Conservation (phyloP, 2,113 vertebrate genomes). For the Suricata suricatta region DNA sequence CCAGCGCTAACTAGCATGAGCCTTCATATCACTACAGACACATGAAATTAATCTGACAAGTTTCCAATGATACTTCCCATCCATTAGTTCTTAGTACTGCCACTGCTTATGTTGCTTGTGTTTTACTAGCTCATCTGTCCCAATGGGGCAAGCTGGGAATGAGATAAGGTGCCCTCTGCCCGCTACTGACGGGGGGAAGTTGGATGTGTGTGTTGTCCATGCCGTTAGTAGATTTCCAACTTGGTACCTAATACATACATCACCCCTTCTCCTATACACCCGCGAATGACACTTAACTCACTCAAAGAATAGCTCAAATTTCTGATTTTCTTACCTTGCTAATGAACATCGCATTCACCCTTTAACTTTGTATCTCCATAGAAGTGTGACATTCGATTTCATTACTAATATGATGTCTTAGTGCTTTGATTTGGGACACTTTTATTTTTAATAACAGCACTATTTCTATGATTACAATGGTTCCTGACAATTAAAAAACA, state of each 20-base stretch:
- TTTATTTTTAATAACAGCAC: neutral
- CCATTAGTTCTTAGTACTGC: neutral
- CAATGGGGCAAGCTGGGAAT: neutral
- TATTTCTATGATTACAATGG: neutral
- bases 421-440: neutral
- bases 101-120: neutral
- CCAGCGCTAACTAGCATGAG: neutral
- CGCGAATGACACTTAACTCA: neutral
- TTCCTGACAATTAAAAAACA: neutral
- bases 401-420: neutral
- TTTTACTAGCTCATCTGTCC: fast-evolving
- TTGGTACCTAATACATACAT: too few relatives aligned
- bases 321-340: neutral
- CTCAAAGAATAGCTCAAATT: neutral
- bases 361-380: neutral
- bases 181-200: neutral
- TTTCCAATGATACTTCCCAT: neutral
- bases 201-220: neutral
- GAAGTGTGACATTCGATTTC: neutral
- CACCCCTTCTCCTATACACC: neutral
- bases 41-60: neutral
- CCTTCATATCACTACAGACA: neutral
- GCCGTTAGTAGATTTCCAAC: neutral
- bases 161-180: fast-evolving
- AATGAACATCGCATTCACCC: neutral